Base-by-base conservation (phyloP, 2,888 invertebrate genomes). In the Gymnoscelis rufifasciata region DNA sequence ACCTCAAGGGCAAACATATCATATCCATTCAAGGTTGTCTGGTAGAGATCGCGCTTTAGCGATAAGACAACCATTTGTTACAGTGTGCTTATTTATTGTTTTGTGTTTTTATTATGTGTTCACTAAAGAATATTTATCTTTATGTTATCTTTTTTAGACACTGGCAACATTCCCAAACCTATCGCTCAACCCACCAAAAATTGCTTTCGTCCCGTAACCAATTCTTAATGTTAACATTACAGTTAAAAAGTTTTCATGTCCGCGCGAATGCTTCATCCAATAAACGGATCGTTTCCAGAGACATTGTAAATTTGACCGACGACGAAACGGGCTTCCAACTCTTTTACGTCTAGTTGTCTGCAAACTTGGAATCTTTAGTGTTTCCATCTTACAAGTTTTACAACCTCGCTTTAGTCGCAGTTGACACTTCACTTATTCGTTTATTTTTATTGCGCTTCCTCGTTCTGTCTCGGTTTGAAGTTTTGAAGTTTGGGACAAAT, bases 331-430 rank as follows among this genome's bases (percentile, higher is more conserved):
- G 30, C 13, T 33, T 33, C 33, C 35, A 44, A 47, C 47, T 31
- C 45, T 49, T 54, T 52, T 47, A 52, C 40, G 43, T 8, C 41
- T 38, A 29, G 10, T 39, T 43, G 48, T 52, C 54, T 51, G 33
- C 40, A 49, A 52, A 57, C 31, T 54, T 57, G 30, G 45, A 52
- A 51, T 47, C 44, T 54, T 56, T 51, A 51, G 44, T 52, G 43
- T 35, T 50, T 51, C 43, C 46, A 44, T 47, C 39, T 46, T 43
- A 29, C 26, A 37, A 52, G 50, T 52, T 54, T 52, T 39, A 56
- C 36, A 44, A 45, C 47, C 19, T 31, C 42, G 30, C 33, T 44
- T 42, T 31, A 42, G 46, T 44, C 29, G 49, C 43, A 48, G 51
- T 55, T 48, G 46, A 46, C 36, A 43, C 45, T 49, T 47, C 27